Percentiles rank a stretch among this genome's conserved stretches.
Evolutionary conservation across 2,888 invertebrate species (phyloP).

Genomic region (Hirtodrosophila confusa): DNA sequence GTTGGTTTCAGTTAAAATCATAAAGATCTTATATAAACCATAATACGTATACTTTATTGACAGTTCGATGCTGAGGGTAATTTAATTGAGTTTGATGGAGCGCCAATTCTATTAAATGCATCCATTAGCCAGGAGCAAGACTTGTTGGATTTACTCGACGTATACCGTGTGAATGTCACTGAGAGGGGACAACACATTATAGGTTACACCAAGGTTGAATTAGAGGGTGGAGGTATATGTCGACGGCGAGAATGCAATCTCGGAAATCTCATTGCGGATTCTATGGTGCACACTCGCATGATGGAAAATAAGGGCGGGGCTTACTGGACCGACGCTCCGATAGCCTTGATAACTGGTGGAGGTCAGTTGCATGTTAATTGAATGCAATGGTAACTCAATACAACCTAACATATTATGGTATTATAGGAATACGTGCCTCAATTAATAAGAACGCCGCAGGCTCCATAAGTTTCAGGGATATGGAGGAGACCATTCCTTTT

Average conservation of each 20-base stretch:
- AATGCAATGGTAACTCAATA: neutral
- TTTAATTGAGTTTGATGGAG: slow-evolving; percentile 88
- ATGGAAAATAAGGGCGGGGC: slow-evolving; percentile 76
- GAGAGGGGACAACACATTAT: slow-evolving; percentile 86
- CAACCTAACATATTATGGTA: too few relatives aligned
- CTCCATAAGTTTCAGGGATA: slow-evolving; percentile 89
- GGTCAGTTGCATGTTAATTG: slow-evolving; percentile 78
- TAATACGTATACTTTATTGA: neutral
- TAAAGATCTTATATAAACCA: too few relatives aligned
- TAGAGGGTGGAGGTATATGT: slow-evolving; percentile 89
- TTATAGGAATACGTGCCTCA: slow-evolving; percentile 87
- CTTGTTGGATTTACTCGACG: slow-evolving; percentile 87
- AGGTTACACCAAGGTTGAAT: slow-evolving; percentile 89
- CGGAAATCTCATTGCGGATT: slow-evolving; percentile 92
- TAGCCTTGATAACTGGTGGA: slow-evolving; percentile 91
- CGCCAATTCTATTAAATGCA: slow-evolving; percentile 90
- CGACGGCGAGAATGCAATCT: slow-evolving; percentile 91
- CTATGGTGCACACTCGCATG: slow-evolving; percentile 87
- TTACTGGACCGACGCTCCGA: slow-evolving; percentile 91
- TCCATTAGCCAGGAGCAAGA: slow-evolving; percentile 88
- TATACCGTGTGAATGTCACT: slow-evolving; percentile 86
- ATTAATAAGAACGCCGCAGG: slow-evolving; percentile 86
- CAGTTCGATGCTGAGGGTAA: slow-evolving; percentile 90
- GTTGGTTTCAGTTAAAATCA: slow-evolving; percentile 38
- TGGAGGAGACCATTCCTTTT: slow-evolving; percentile 91